These are phyloP conservation scores for Aphaenogaster floridana DNA, from an alignment of 1,140 invertebrate genomes.

Conservation along the genomic window DNA sequence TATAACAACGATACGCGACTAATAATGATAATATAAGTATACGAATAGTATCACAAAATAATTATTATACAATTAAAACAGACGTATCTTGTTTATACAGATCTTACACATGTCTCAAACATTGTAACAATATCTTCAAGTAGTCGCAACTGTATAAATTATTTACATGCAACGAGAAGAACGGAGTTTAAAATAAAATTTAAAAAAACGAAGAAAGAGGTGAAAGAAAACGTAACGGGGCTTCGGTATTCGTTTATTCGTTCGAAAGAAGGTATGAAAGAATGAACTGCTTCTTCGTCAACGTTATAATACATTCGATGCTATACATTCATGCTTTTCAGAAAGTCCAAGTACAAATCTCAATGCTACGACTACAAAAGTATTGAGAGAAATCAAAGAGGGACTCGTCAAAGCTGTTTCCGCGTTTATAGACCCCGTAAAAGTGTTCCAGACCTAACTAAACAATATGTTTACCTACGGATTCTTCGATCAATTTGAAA, in stretches of 20 bases:
- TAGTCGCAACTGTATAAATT: constrained; percentile 66
- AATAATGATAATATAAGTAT: constrained; percentile 74
- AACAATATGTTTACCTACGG: background rate
- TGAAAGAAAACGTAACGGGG: constrained; percentile 34
- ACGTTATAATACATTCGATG: constrained; percentile 27
- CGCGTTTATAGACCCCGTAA: background rate
- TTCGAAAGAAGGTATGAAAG: constrained; percentile 11
- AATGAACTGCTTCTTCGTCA: constrained; percentile 23
- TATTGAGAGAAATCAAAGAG: constrained; percentile 31
- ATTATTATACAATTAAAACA: constrained; percentile 79
- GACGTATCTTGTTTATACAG: constrained; percentile 66
- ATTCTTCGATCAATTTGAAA: background rate
- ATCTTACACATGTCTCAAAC: constrained; percentile 65
- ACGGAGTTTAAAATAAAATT: constrained; percentile 12
- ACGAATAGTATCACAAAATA: constrained; percentile 83
- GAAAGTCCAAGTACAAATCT: constrained; percentile 30
- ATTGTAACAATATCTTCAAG: constrained; percentile 61
- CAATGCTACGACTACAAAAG: constrained; percentile 40
- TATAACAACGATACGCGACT: constrained; percentile 70
- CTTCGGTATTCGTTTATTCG: constrained; percentile 52
- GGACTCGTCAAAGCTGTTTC: background rate
- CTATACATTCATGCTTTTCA: constrained; percentile 12
- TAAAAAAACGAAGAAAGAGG: background rate
- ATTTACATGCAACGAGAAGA: constrained; percentile 74
- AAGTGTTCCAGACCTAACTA: background rate